Evolutionary conservation across 2,888 invertebrate genomes (phyloP), one percentile per base, ranked within the genome.

Genomic region (Monochamus alternatus): DNA sequence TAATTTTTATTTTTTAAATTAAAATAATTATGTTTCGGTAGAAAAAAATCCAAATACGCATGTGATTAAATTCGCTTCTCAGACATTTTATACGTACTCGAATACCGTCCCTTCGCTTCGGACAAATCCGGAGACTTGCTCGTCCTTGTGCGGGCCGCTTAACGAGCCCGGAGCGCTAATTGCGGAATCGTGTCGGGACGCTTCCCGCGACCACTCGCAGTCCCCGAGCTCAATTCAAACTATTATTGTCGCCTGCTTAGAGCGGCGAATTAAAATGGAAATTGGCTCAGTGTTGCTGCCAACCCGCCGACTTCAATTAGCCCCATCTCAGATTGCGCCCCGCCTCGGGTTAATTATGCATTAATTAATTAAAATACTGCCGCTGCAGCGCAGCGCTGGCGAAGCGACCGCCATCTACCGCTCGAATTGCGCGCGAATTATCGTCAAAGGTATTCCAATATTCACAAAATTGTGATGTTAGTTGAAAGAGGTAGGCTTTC

Each of bases 351-450:
- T 84, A 84, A 85, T 84, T 85, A 84, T 82, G 80, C 83, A 74
- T 80, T 85, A 85, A 85, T 84, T 85, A 84, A 84, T 83, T 84
- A 82, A 82, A 82, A 81, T 81, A 79, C 80, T 78, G 75, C 75
- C 73, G 76, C 75, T 69, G 68, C 81, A 74, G 78, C 78, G 68
- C 81, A 74, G 78, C 78, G 75, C 79, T 12, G 47, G 12, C 47
- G 5, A 47, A 7, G 8, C 3, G 9, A 47, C 3, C 12, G 10
- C 47, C 12, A 1, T 9, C 47, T 12, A 47, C 9, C 12, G 47
- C 12, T 47, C 47, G 9, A 47, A 47, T 12, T 47, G 7, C 38
- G 47, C 12, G 47, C 10, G 47, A 47, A 47, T 47, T 47, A 47
- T 3, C 10, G 10, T 0, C 12, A 9, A 47, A 47, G 9, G 10